Evolutionary conservation across 1,140 invertebrate species (phyloP).

Genomic region (Drosophila parvula): DNA sequence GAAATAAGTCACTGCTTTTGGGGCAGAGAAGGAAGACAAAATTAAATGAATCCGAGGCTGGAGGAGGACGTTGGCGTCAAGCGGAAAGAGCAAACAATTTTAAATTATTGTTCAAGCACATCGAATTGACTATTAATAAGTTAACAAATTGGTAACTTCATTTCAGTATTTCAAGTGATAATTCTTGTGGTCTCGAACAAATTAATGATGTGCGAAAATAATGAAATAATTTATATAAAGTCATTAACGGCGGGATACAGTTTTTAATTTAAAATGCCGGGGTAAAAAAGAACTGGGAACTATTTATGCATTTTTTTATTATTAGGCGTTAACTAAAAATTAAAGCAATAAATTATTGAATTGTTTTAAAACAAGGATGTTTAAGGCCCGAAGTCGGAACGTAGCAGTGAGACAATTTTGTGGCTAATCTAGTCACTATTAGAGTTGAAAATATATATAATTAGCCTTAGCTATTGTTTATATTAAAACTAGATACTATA

Average conservation of each 20-base stretch:
- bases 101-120: slow-evolving; percentile 47
- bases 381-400: no score
- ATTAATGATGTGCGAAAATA: not conserved
- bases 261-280: not conserved
- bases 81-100: slow-evolving; percentile 48
- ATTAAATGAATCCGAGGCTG: slow-evolving; percentile 2
- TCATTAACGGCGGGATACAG: not conserved
- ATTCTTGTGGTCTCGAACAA: not conserved
- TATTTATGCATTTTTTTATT: no score
- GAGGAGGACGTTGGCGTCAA: slow-evolving; percentile 7
- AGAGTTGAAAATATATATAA: no score
- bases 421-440: no score
- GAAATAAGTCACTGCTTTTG: slow-evolving; percentile 37
- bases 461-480: no score
- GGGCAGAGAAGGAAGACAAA: not conserved
- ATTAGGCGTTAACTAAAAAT: no score
- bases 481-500: no score
- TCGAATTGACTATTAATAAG: slow-evolving; percentile 36
- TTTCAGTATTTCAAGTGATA: slow-evolving; percentile 5
- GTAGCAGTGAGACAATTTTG: no score
- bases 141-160: slow-evolving; percentile 41
- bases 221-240: not conserved
- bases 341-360: no score
- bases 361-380: no score
- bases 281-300: not conserved